These are phyloP conservation scores for Muntiacus muntjak DNA, from an alignment of 2,113 vertebrate genomes.

Conservation along the genomic window DNA sequence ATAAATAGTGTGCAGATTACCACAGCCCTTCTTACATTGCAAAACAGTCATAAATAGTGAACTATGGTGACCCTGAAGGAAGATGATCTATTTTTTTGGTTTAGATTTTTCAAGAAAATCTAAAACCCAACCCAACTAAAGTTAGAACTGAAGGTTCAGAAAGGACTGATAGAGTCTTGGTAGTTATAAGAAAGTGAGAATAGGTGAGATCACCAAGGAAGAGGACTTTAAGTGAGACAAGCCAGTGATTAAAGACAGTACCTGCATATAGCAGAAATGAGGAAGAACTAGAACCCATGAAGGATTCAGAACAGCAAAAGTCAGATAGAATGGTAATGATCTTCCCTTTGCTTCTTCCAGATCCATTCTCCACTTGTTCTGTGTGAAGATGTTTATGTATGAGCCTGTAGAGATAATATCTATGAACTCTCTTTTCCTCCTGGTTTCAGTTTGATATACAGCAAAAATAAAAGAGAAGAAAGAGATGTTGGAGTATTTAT, in stretches of 20 bases:
- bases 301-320: neutral
- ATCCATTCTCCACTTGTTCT: neutral
- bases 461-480: neutral
- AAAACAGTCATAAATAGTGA: neutral
- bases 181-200: neutral
- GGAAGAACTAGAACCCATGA: neutral
- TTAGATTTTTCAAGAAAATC: neutral
- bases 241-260: neutral
- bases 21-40: neutral
- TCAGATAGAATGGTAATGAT: neutral
- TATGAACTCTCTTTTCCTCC: neutral
- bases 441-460: neutral
- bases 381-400: too few relatives aligned
- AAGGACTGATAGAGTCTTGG: neutral
- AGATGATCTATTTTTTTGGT: neutral
- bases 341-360: neutral
- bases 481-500: neutral
- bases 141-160: neutral
- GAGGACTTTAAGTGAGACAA: neutral
- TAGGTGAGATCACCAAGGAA: neutral
- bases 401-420: neutral
- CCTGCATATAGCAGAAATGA: neutral
- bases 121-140: neutral
- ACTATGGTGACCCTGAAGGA: neutral
- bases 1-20: neutral